These are phyloP conservation scores for Pollicipes pollicipes DNA, from an alignment of 1,140 invertebrate genomes.

Conservation along the genomic window DNA sequence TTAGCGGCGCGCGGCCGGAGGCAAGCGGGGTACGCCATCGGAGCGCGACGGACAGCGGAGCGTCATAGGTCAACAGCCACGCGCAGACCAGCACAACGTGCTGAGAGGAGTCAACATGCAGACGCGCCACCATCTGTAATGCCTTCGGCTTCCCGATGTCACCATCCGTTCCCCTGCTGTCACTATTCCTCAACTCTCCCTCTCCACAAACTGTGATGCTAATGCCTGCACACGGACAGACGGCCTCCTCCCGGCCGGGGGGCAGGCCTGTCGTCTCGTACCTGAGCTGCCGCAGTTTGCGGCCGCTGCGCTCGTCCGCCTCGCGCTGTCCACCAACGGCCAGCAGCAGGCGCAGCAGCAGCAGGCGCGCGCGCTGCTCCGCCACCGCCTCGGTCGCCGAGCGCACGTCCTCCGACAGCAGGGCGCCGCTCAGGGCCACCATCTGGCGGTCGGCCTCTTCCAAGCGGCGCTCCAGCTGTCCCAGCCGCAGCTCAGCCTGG, in stretches of 20 bases:
- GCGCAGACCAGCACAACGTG: neutral
- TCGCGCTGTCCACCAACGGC: neutral
- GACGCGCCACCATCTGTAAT: too few relatives aligned
- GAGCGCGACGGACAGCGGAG: too few relatives aligned
- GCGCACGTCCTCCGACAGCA: neutral
- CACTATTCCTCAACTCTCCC: too few relatives aligned
- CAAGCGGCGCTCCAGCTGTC: neutral
- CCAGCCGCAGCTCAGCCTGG: neutral
- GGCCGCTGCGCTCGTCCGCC: neutral
- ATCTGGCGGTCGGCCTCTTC: neutral
- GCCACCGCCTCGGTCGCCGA: too few relatives aligned
- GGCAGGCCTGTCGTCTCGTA: neutral
- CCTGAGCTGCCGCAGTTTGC: neutral
- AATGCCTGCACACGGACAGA: too few relatives aligned
- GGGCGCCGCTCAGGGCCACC: neutral
- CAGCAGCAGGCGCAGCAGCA: neutral
- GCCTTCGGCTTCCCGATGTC: too few relatives aligned
- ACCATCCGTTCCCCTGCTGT: too few relatives aligned
- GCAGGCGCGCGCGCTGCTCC: neutral
- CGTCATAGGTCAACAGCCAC: too few relatives aligned
- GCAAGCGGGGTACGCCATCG: too few relatives aligned
- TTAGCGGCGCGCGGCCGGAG: too few relatives aligned
- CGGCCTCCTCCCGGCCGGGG: too few relatives aligned
- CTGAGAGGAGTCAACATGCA: too few relatives aligned
- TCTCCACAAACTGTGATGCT: neutral